Percentiles rank a stretch among this genome's conserved stretches.
Evolutionary conservation across 1,140 invertebrate genomes (phyloP).

Genomic region (Solenopsis fugax): DNA sequence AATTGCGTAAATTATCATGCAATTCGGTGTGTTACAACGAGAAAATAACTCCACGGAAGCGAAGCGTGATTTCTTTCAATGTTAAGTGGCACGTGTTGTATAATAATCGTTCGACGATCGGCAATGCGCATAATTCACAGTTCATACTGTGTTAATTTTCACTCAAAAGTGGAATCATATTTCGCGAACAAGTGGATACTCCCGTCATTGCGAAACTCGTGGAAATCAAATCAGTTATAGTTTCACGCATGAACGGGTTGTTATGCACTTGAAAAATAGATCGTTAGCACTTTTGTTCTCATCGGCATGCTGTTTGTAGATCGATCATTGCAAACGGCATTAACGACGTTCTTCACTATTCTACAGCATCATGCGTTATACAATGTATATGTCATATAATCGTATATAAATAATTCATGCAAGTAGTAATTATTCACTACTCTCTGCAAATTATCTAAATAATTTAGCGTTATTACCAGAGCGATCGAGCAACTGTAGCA

Average conservation of each 20-base stretch:
- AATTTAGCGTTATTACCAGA: background rate
- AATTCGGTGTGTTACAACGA: background rate
- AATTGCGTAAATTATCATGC: background rate
- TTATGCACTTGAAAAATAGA: background rate
- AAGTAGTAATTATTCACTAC: background rate
- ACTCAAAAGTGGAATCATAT: background rate
- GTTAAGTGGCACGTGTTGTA: background rate
- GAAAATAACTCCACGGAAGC: background rate
- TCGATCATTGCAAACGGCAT: constrained; percentile 19
- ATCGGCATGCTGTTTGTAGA: background rate
- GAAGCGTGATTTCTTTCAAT: background rate
- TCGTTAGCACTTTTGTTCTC: background rate
- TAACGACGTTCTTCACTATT: no score
- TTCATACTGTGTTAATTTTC: background rate
- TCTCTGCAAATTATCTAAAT: constrained; percentile 27
- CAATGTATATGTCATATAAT: constrained; percentile 18
- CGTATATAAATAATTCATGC: constrained; percentile 37
- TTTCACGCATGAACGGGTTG: background rate
- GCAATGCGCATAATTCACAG: background rate
- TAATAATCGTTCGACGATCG: background rate
- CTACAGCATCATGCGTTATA: background rate
- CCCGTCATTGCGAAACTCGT: background rate
- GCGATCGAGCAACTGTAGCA: background rate
- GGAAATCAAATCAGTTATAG: constrained; percentile 2
- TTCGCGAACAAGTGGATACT: background rate